phyloP scores from a whole-genome alignment of 2,113 vertebrate species.

The Nyctereutes procyonoides region DNA sequence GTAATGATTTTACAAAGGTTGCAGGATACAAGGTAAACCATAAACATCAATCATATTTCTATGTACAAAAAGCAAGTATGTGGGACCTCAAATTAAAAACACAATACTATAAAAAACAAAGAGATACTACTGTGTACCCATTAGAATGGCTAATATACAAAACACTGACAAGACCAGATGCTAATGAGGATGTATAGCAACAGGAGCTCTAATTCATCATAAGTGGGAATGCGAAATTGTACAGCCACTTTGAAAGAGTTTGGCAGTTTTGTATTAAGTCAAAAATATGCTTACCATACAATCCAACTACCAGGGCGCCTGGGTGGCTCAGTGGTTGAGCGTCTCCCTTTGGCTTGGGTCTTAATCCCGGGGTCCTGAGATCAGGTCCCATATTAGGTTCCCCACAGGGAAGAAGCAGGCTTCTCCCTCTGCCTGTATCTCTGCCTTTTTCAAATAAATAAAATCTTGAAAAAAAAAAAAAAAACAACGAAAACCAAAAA shows the following conservation, averaged over 20 bases:
- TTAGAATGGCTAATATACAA: neutral
- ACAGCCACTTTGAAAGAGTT: neutral
- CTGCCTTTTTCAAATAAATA: no score
- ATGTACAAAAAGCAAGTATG: neutral
- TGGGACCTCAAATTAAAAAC: neutral
- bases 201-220: neutral
- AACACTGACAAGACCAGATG: neutral
- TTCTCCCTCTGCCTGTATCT: no score
- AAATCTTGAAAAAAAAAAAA: no score
- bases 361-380: no score
- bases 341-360: no score
- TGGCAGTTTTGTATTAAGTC: neutral
- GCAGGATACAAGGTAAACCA: neutral
- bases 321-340: no score
- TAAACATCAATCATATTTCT: neutral
- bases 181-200: neutral
- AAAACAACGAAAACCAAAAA: no score
- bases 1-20: neutral
- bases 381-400: no score
- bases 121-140: neutral
- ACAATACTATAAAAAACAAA: neutral
- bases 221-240: neutral
- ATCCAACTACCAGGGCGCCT: neutral
- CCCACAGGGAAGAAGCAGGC: no score
- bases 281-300: neutral